Evolutionary conservation across 2,113 vertebrate species (phyloP), one percentile per base, ranked within the genome.

Genomic region (Craseonycteris thonglongyai): DNA sequence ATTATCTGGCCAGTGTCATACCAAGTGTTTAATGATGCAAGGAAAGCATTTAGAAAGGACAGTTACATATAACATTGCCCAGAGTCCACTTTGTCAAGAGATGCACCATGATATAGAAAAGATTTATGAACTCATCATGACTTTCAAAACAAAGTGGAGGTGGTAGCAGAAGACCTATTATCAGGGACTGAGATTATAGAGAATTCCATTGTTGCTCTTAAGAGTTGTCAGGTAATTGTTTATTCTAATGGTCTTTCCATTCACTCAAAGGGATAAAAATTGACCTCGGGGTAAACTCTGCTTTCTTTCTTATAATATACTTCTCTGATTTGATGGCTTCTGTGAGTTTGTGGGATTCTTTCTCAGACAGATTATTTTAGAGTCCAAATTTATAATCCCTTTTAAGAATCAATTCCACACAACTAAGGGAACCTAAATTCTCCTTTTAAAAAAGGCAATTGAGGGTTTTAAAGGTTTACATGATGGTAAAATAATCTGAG

Each of bases 1-100:
- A 96, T 97, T 97, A 96, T 97, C 96, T 97, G 92, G 58, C 79
- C 91, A 18, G 69, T 98, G 98, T 97, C 98, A 97, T 96, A 94
- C 97, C 88, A 85, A 97, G 82, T 97, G 88, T 96, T 97, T 97
- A 95, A 96, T 96, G 97, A 97, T 95, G 83, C 90, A 7, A 82
- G 28, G 68, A 90, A 97, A 97, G 88, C 94, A 72, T 95, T 97
- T 88, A 85, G 74, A 59, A 8, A 40, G 87, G 92, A 96, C 76
- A 42, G 95, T 93, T 97, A 6, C 45, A 22, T 89, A 21, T 51
- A 91, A 80, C 96, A 97, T 75, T 89, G 94, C 88, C 90, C 49
- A 96, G 79, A 87, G 40, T 84, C 90, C 26, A 11, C 87, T 97
- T 93, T 97, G 95, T 87, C 79, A 88, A 85, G 97, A 95, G 95